Evolutionary conservation across 2,888 invertebrate genomes (phyloP).

Genomic region (Perizoma affinitatum): DNA sequence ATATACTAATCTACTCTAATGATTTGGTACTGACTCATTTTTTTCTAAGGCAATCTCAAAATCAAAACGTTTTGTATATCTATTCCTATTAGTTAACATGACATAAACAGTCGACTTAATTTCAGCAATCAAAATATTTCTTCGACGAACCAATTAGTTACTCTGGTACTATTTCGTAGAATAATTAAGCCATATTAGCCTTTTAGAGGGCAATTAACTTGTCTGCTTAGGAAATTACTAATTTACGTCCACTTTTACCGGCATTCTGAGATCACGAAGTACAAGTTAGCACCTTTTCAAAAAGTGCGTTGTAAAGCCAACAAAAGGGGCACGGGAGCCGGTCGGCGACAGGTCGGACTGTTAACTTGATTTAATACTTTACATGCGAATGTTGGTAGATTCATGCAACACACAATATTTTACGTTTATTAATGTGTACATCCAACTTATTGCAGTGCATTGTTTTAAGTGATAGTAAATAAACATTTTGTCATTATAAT

Average conservation of each 20-base stretch:
- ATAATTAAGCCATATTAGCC: constrained; percentile 41
- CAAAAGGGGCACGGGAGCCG: constrained; percentile 22
- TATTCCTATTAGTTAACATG: too few relatives aligned
- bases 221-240: constrained; percentile 63
- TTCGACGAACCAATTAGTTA: constrained; percentile 37
- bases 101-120: constrained; percentile 16
- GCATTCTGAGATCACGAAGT: constrained; percentile 72
- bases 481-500: neutral
- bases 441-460: constrained; percentile 1
- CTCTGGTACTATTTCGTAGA: constrained; percentile 36
- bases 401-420: constrained; percentile 11
- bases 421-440: constrained; percentile 4
- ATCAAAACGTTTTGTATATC: too few relatives aligned
- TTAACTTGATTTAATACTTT: constrained; percentile 32
- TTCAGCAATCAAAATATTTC: constrained; percentile 39
- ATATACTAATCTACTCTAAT: too few relatives aligned
- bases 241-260: constrained; percentile 67
- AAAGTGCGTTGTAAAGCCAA: constrained; percentile 50
- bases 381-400: constrained; percentile 6
- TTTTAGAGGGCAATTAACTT: constrained; percentile 50
- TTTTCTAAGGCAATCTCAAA: too few relatives aligned
- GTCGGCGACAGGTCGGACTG: constrained; percentile 29
- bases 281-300: constrained; percentile 71
- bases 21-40: too few relatives aligned
- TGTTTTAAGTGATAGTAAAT: constrained; percentile 3